Base-by-base conservation (phyloP, 2,113 vertebrate genomes). In the Brachyistius frenatus region DNA sequence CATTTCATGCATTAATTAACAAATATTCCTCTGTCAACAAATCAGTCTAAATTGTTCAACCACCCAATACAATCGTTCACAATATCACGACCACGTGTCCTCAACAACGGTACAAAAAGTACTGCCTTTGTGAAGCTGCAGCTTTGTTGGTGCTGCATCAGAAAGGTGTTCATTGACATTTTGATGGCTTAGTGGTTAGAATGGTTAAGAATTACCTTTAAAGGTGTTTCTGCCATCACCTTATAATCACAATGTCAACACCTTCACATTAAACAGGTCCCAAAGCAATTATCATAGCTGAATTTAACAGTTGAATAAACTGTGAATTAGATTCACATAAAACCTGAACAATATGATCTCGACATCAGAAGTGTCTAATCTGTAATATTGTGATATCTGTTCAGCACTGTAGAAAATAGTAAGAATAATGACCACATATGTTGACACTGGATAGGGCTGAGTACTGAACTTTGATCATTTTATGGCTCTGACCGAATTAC, bases 1-100 rank as follows among this genome's bases (percentile, higher is more conserved):
- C 78, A 82, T 86, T 82, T 73, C 69, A 64, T 66, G 63, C 67
- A 86, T 73, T 84, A 64, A 87, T 89, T 85, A 76, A 63, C 66
- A 78, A 73, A 84, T 80, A 85, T 73, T 80, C 82, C 50, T 84
- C 67, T 82, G 56, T 77, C 83, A 69, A 53, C 68, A 70, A 14
- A 14, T 23, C 53, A 23, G 31, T 37, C 15, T 15, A 56, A 66
- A 80, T 23, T 49, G 13, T 68, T 63, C 33, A 41, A 37, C 44
- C 39, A 50, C 50, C 46, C 66, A 53, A 33, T 32, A 16, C 47
- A 41, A 81, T 62, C 23, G 39, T 71, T 50, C 30, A 50, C 41
- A 32, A 14, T 23, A 57, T 66, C 16, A n/a, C 11, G 4, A 58
- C 69, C 39, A 68, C 41, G 37, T 23, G 5, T 1, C 2, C 31